These are phyloP conservation scores for Metaphire vulgaris DNA, from an alignment of 1,140 invertebrate species.

Conservation along the genomic window DNA sequence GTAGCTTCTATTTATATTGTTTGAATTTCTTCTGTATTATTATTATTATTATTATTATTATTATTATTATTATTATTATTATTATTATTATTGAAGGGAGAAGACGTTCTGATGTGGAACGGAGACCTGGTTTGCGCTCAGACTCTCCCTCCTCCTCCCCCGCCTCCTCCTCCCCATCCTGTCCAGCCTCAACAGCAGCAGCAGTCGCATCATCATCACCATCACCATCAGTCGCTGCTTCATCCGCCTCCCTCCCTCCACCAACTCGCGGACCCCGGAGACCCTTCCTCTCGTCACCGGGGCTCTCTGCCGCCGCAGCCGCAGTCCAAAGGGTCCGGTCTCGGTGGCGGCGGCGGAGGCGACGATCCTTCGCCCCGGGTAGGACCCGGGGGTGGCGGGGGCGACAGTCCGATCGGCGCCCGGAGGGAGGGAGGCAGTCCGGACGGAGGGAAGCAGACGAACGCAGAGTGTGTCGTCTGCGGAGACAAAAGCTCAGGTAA, in stretches of 20 bases:
- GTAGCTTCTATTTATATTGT: no score
- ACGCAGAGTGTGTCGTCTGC: conserved; percentile 91
- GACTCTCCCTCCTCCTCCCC: neutral
- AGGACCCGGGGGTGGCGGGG: no score
- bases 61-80: no score
- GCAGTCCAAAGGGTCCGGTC: neutral
- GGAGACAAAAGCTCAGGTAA: conserved; percentile 95
- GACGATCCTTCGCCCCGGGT: neutral
- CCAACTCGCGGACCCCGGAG: neutral
- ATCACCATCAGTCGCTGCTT: neutral
- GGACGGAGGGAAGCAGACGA: neutral
- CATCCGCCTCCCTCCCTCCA: neutral
- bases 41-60: no score
- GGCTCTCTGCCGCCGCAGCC: no score
- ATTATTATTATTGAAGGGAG: no score
- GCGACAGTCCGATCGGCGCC: neutral
- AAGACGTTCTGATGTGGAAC: neutral
- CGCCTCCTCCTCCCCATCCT: neutral
- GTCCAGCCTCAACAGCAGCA: neutral
- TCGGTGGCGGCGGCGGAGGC: neutral
- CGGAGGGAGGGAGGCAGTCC: no score
- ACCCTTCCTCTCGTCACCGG: neutral
- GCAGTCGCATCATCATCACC: neutral
- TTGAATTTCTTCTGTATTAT: no score
- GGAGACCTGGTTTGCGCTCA: neutral